Evolutionary conservation across 2,888 invertebrate species (phyloP).

Genomic region (Volucella inflata): DNA sequence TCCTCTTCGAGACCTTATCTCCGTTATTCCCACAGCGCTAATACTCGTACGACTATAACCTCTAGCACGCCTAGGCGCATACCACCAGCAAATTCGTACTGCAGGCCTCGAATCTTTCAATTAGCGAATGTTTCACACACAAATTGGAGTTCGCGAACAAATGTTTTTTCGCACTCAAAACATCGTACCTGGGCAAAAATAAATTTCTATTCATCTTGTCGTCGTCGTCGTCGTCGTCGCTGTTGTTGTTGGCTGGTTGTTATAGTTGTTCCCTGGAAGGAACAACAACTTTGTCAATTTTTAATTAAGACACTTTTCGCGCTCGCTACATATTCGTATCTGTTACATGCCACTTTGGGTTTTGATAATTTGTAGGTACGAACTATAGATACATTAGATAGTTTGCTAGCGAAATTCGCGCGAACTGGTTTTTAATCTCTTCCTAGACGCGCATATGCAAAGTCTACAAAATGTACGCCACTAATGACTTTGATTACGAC

Average conservation of each 20-base stretch:
- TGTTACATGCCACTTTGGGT: constrained; percentile 61
- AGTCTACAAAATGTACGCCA: constrained; percentile 18
- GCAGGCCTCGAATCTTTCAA: constrained; percentile 67
- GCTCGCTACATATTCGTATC: constrained; percentile 36
- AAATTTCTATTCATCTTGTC: constrained; percentile 28
- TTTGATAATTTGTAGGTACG: constrained; percentile 57
- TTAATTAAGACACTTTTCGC: constrained; percentile 67
- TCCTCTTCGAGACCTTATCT: not conserved
- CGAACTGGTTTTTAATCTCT: constrained; percentile 44
- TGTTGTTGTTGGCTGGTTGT: constrained; percentile 4
- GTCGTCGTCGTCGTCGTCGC: not conserved
- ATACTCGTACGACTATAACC: no score
- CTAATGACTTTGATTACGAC: not conserved
- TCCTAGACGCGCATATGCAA: constrained; percentile 8
- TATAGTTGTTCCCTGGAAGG: not conserved
- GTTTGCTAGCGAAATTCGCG: constrained; percentile 4
- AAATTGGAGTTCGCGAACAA: constrained; percentile 55
- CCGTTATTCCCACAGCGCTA: not conserved
- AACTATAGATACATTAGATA: not conserved
- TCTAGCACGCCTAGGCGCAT: constrained; percentile 1
- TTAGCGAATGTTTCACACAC: constrained; percentile 65
- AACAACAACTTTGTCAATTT: constrained; percentile 62
- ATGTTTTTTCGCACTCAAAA: constrained; percentile 55
- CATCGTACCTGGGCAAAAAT: constrained; percentile 39
- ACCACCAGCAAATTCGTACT: constrained; percentile 11